Evolutionary conservation across 2,797 vertebrate genomes (phyloP), one percentile per base, ranked within the genome.

Genomic region (Cephalopachus bancanus): DNA sequence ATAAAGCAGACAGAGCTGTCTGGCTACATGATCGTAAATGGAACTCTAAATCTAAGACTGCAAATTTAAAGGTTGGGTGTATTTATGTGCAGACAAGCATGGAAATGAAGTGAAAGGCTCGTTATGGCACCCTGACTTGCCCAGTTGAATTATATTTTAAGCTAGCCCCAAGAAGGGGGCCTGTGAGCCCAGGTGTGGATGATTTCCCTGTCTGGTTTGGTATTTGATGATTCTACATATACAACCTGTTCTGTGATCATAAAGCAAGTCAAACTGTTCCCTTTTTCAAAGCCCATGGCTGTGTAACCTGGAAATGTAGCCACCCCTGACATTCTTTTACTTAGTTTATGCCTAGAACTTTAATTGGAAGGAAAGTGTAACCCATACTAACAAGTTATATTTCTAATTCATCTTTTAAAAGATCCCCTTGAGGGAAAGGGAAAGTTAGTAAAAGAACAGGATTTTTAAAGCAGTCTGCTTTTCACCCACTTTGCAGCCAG

Each of bases 331-430:
- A 10, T 57, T 69, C 60, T 89, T 83, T 84, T 53, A 33, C 57
- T 86, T 76, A 12, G 33, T 72, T 87, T 90, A 62, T 78, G 55
- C 88, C 57, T 67, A 95, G 37, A 94, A 87, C 64, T 84, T 88
- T 89, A 91, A 71, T 28, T 93, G 75, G 89, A 69, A 6, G n/a
- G 44, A 30, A 91, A 92, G 11, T 33, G 3, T 83, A 93, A 53
- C 33, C 57, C 59, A 26, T 64, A n/a, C 33, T 62, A 78, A 83
- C n/a, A 95, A 80, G 55, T 79, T 80, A 2, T 88, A 59, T 71
- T 96, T 93, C 76, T 75, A 74, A 74, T 37, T 37, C 37, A 37
- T 37, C 37, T 88, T 95, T 96, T 80, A 65, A 95, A 95, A 97
- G 96, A 51, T 24, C 62, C 55, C 49, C 72, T 65, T 59, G 57